Conservation (phyloP, 1,140 invertebrate species). For the Magallana angulata region DNA sequence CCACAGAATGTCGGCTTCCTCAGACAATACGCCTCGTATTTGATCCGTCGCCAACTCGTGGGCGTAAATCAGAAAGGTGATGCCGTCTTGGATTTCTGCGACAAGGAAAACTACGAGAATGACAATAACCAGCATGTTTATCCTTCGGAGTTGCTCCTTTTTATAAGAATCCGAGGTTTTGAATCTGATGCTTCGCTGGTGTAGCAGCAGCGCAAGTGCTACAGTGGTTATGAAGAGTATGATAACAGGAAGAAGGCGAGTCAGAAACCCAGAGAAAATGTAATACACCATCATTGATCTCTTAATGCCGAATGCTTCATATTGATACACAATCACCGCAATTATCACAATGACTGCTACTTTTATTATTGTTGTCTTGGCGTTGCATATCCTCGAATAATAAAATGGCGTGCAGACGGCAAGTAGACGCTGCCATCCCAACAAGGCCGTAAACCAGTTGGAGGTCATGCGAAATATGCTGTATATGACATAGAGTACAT, state of each 20-base stretch:
- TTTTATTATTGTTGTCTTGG: conserved; percentile 27
- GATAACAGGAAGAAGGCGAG: conserved; percentile 41
- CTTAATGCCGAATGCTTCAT: conserved; percentile 34
- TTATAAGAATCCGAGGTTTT: conserved; percentile 32
- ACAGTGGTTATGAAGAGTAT: conserved; percentile 48
- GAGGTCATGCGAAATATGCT: conserved; percentile 42
- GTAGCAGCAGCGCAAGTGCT: conserved; percentile 24
- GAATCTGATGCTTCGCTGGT: not conserved
- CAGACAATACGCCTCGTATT: conserved; percentile 39
- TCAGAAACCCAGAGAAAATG: conserved; percentile 38
- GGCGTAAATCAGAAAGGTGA: conserved; percentile 52
- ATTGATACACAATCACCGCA: conserved; percentile 39
- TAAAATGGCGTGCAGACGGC: conserved; percentile 48
- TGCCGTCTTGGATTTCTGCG: conserved; percentile 51
- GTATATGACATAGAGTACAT: conserved; percentile 38
- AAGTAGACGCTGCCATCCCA: conserved; percentile 52
- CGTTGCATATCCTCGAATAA: conserved; percentile 41
- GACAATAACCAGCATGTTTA: conserved; percentile 42
- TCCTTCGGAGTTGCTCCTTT: conserved; percentile 37
- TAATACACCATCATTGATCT: conserved; percentile 45
- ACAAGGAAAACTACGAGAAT: conserved; percentile 51
- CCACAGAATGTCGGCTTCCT: conserved; percentile 47
- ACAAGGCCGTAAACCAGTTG: conserved; percentile 53
- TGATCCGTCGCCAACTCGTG: conserved; percentile 45
- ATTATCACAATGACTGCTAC: conserved; percentile 5